Percentiles rank a stretch among this genome's conserved stretches.
These are phyloP conservation scores for Sylvicola cinctus DNA, from an alignment of 2,888 invertebrate genomes.

Conservation along the genomic window DNA sequence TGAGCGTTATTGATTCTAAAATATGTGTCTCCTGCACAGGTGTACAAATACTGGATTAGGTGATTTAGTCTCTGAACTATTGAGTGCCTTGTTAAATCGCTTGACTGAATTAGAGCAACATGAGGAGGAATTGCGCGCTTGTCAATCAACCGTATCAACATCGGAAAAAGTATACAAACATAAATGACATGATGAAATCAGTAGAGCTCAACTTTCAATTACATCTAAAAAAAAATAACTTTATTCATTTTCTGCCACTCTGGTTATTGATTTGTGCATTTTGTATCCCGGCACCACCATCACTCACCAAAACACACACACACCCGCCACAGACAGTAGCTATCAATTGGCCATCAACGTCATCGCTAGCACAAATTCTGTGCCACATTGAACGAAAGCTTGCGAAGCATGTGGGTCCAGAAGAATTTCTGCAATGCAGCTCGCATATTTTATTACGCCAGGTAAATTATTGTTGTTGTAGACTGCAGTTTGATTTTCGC, in stretches of 20 bases:
- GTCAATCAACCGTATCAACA: constrained; percentile 13
- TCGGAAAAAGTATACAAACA: neutral
- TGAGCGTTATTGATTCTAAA: too few species aligned
- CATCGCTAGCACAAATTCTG: constrained; percentile 20
- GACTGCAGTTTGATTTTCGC: neutral
- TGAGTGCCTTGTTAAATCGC: constrained; percentile 28
- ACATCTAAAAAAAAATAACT: neutral
- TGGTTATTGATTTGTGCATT: neutral
- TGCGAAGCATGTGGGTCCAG: constrained; percentile 25
- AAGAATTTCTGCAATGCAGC: constrained; percentile 25
- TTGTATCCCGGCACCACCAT: neutral
- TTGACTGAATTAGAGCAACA: constrained; percentile 27
- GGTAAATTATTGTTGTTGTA: neutral
- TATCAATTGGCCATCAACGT: neutral
- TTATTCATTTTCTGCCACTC: neutral
- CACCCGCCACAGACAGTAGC: neutral
- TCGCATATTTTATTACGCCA: constrained; percentile 14
- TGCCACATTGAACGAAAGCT: constrained; percentile 24
- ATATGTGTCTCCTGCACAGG: constrained; percentile 12
- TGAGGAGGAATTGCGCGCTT: constrained; percentile 24
- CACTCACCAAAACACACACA: neutral
- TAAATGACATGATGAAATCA: neutral
- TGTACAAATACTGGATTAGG: constrained; percentile 25
- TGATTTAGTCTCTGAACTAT: constrained; percentile 24
- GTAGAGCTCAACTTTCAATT: neutral